phyloP scores from a whole-genome alignment of 2,113 vertebrate genomes.

The Entelurus aequoreus region DNA sequence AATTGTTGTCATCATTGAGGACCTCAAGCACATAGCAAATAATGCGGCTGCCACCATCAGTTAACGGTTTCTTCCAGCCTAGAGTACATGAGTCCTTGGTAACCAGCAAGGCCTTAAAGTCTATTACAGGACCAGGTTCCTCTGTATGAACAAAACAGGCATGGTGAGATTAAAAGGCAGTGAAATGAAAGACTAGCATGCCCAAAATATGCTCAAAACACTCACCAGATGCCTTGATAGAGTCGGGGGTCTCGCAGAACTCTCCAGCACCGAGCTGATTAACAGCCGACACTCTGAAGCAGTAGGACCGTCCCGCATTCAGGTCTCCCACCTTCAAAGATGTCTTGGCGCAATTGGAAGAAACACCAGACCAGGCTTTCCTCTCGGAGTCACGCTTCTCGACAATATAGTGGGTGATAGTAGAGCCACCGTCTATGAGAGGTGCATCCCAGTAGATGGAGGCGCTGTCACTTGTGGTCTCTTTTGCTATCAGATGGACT shows the following conservation, averaged over 20 bases:
- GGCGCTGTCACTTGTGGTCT: constrained; percentile 84
- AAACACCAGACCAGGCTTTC: constrained; percentile 93
- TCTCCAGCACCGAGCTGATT: constrained; percentile 91
- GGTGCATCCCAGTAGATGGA: constrained; percentile 91
- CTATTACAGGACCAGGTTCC: constrained; percentile 93
- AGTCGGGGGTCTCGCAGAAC: constrained; percentile 85
- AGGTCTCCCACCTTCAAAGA: constrained; percentile 81
- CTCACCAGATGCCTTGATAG: constrained; percentile 90
- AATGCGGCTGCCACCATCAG: constrained; percentile 91
- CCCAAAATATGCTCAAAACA: constrained; percentile 6
- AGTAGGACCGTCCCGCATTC: constrained; percentile 89
- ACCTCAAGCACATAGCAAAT: constrained; percentile 85
- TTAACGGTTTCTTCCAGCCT: constrained; percentile 92
- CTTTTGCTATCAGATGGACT: constrained; percentile 86
- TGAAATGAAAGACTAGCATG: not conserved
- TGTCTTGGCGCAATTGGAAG: constrained; percentile 81
- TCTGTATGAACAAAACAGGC: constrained; percentile 69
- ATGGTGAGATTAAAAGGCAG: not conserved
- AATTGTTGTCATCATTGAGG: constrained; percentile 82
- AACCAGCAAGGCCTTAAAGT: constrained; percentile 84
- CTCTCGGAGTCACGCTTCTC: constrained; percentile 96
- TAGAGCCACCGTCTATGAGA: constrained; percentile 86
- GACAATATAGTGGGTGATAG: constrained; percentile 88
- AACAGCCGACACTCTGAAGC: constrained; percentile 89
- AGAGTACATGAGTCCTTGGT: constrained; percentile 88